These are phyloP conservation scores for Phrynocephalus vlangalii DNA, from an alignment of 2,797 vertebrate genomes.

Conservation along the genomic window DNA sequence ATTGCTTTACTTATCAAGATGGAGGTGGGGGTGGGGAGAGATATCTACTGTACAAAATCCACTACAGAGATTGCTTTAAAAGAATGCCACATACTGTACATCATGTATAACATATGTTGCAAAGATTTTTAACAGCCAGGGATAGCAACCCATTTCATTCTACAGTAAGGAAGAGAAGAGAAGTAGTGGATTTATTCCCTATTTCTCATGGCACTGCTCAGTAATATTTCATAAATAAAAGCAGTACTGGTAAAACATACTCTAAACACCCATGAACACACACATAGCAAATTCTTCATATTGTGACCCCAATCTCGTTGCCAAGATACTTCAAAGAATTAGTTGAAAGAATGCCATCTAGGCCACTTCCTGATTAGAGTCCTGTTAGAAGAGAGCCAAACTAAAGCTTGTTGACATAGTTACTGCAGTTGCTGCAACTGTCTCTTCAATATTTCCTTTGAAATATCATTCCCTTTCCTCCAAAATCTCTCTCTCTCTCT, in stretches of 20 bases:
- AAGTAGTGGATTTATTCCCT: not conserved
- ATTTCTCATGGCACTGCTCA: slow-evolving; percentile 32
- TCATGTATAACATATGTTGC: not conserved
- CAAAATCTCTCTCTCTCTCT: slow-evolving; percentile 31
- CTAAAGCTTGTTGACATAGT: slow-evolving; percentile 44
- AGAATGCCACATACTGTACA: not conserved
- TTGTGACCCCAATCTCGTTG: slow-evolving; percentile 70
- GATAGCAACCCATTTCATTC: slow-evolving; percentile 2
- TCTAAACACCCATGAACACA: slow-evolving; percentile 56
- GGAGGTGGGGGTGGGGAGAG: no score
- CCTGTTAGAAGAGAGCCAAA: slow-evolving; percentile 61
- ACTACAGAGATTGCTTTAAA: not conserved
- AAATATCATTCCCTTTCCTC: slow-evolving; percentile 53
- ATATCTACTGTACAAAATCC: not conserved
- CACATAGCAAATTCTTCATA: slow-evolving; percentile 70
- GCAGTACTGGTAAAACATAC: slow-evolving; percentile 60
- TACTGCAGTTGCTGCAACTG: slow-evolving; percentile 22
- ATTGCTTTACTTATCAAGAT: no score
- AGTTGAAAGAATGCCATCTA: slow-evolving; percentile 77
- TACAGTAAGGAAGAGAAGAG: not conserved
- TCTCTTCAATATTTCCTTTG: slow-evolving; percentile 55
- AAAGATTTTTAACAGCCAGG: not conserved
- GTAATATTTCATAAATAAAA: slow-evolving; percentile 62
- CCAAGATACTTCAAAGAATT: slow-evolving; percentile 77
- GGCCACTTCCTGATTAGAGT: slow-evolving; percentile 79